A percentile compares a stretch with the other conserved stretches of the same genome.
phyloP scores from a whole-genome alignment of 2,888 invertebrate genomes.

The Doris montereyensis region DNA sequence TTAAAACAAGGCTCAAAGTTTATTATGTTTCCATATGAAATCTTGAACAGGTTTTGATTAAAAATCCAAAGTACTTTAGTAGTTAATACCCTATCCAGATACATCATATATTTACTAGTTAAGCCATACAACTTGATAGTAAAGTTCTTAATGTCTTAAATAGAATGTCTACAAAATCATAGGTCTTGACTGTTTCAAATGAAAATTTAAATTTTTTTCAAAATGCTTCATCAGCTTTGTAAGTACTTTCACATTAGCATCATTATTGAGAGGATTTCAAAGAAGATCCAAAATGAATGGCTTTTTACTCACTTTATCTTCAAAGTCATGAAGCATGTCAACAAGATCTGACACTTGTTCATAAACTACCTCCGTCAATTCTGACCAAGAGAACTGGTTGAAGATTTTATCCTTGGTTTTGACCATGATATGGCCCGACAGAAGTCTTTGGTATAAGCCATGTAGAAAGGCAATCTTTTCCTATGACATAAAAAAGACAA shows the following conservation, averaged over 20 bases:
- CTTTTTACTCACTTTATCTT: constrained; percentile 61
- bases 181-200: too few relatives aligned
- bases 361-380: constrained; percentile 62
- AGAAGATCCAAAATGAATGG: neutral
- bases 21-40: too few relatives aligned
- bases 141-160: too few relatives aligned
- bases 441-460: constrained; percentile 64
- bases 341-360: constrained; percentile 64
- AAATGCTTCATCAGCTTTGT: too few relatives aligned
- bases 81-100: too few relatives aligned
- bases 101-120: too few relatives aligned
- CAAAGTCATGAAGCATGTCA: constrained; percentile 54
- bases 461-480: constrained; percentile 65
- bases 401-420: constrained; percentile 50
- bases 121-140: too few relatives aligned
- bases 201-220: too few relatives aligned
- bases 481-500: constrained; percentile 47
- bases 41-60: too few relatives aligned
- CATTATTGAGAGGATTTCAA: neutral
- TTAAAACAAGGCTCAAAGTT: too few relatives aligned
- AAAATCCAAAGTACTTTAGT: too few relatives aligned
- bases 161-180: too few relatives aligned
- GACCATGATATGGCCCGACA: constrained; percentile 55
- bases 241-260: neutral
- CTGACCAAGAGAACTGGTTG: constrained; percentile 62